A percentile compares a stretch with the other conserved stretches of the same genome.
These are phyloP conservation scores for Ochlodes sylvanus DNA, from an alignment of 2,888 invertebrate genomes.

Conservation along the genomic window DNA sequence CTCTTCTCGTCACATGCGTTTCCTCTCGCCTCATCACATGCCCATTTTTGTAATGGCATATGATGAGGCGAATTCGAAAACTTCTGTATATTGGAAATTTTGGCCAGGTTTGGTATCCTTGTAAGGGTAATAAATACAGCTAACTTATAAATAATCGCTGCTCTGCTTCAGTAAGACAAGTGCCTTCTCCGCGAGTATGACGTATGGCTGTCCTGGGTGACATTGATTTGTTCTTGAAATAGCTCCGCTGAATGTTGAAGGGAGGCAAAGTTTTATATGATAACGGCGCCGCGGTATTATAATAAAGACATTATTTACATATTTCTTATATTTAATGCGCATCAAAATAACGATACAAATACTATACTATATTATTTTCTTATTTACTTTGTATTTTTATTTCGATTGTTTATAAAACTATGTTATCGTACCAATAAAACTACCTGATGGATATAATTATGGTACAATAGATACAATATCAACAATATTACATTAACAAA, in stretches of 20 bases:
- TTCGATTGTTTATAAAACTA: neutral
- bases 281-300: conserved; percentile 6
- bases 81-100: no score
- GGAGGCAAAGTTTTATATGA: conserved; percentile 34
- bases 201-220: conserved; percentile 32
- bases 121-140: no score
- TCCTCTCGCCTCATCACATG: no score
- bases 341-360: neutral
- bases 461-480: no score
- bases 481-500: no score
- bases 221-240: conserved; percentile 38
- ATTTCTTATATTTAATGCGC: conserved; percentile 7
- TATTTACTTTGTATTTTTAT: neutral
- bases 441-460: no score
- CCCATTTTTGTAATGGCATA: no score
- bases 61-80: no score
- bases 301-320: conserved; percentile 9
- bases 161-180: neutral
- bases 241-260: conserved; percentile 21
- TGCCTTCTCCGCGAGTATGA: conserved; percentile 20
- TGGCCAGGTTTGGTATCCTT: no score
- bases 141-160: neutral
- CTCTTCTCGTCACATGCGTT: no score
- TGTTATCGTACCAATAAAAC: no score
- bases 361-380: neutral